Conservation (phyloP, 2,113 vertebrate genomes). For the Hydrolagus affinis region DNA sequence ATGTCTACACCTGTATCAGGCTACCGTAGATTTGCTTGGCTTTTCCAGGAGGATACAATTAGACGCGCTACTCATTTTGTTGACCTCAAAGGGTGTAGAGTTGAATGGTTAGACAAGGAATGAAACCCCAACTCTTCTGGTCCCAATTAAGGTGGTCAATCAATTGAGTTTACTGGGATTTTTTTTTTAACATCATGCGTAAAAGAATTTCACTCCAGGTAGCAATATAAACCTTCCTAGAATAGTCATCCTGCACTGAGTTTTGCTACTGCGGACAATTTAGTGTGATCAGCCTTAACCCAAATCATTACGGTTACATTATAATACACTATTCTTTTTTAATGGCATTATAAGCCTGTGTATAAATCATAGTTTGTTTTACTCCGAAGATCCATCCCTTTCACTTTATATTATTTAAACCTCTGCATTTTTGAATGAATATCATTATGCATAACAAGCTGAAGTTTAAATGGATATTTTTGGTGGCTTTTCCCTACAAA, state of each 20-base stretch:
- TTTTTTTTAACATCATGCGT: too few species aligned
- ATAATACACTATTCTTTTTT: neutral
- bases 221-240: neutral
- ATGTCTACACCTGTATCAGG: too few species aligned
- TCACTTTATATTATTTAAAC: neutral
- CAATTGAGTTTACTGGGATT: too few species aligned
- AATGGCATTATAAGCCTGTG: neutral
- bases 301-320: neutral
- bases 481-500: conserved; percentile 5
- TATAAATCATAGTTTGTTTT: neutral
- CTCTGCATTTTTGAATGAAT: neutral
- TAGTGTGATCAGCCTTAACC: neutral
- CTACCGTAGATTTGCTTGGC: too few species aligned
- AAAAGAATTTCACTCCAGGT: too few species aligned
- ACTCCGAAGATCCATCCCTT: neutral
- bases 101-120: too few species aligned
- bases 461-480: conserved; percentile 22
- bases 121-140: too few species aligned
- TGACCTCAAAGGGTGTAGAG: too few species aligned
- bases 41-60: too few species aligned
- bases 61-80: too few species aligned
- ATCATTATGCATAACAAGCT: conserved; percentile 5
- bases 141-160: too few species aligned
- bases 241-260: neutral
- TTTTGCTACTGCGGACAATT: too few species aligned